A percentile compares a stretch with the other conserved stretches of the same genome.
These are phyloP conservation scores for Danaus chrysippus DNA, from an alignment of 2,888 invertebrate genomes.

Conservation along the genomic window DNA sequence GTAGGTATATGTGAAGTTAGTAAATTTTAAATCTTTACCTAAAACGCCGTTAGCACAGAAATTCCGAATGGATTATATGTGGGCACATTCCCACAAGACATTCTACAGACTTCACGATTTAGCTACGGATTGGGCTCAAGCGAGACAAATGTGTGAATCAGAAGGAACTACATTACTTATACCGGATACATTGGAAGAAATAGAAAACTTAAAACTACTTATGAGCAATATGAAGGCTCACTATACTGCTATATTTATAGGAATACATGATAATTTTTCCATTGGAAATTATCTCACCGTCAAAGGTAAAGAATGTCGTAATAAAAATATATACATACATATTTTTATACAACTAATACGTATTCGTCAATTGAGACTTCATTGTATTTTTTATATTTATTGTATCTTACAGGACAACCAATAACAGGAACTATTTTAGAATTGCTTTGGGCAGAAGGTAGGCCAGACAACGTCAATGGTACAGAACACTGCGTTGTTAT, in stretches of 20 bases:
- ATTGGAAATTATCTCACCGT: conserved; percentile 47
- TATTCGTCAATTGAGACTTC: no score
- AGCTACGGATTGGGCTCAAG: conserved; percentile 48
- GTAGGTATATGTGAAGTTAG: not conserved
- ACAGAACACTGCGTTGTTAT: conserved; percentile 51
- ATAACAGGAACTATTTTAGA: conserved; percentile 45
- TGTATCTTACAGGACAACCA: conserved; percentile 40
- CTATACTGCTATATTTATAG: conserved; percentile 48
- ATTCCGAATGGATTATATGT: conserved; percentile 53
- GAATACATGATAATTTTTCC: conserved; percentile 49
- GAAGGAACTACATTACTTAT: conserved; percentile 48
- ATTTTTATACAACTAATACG: no score
- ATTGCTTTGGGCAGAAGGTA: conserved; percentile 50
- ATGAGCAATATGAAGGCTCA: conserved; percentile 53
- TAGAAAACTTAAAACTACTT: conserved; percentile 50
- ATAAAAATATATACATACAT: no score
- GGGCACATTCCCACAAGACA: conserved; percentile 46
- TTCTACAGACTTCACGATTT: conserved; percentile 51
- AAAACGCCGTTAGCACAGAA: conserved; percentile 41
- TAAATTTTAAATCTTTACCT: not conserved
- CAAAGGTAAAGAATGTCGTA: conserved; percentile 36
- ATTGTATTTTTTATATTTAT: no score
- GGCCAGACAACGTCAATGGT: conserved; percentile 42
- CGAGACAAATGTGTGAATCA: conserved; percentile 49
- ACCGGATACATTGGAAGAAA: conserved; percentile 45